These are phyloP conservation scores for Collichthys lucidus DNA, from an alignment of 2,113 vertebrate species.

Conservation along the genomic window DNA sequence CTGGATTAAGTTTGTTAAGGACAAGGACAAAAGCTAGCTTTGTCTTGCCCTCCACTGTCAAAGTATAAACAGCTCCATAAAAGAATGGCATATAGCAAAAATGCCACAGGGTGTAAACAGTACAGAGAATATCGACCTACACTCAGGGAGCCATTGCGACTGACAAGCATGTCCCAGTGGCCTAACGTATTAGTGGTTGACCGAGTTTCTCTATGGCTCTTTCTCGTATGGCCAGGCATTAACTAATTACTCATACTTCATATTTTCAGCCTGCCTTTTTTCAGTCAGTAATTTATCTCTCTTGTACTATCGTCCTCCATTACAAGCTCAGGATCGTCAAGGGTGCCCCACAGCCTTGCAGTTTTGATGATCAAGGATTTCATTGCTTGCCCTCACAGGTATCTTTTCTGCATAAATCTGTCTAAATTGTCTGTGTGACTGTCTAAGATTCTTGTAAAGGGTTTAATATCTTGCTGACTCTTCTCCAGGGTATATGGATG, in stretches of 20 bases:
- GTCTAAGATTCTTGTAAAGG: neutral
- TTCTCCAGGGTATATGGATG: neutral
- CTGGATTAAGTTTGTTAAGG: too few species aligned
- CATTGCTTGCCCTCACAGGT: neutral
- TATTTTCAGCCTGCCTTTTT: neutral
- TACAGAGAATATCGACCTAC: neutral
- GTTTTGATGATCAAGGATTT: neutral
- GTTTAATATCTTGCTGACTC: neutral
- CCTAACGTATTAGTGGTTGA: neutral
- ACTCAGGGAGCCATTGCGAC: neutral
- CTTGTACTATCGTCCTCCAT: neutral
- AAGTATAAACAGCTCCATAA: neutral
- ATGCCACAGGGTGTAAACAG: neutral
- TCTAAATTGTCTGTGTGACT: neutral
- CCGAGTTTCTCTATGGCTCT: neutral
- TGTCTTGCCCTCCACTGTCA: neutral
- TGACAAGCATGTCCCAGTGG: neutral
- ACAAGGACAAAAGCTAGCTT: neutral
- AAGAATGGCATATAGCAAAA: neutral
- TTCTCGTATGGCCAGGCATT: neutral
- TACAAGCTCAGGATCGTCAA: neutral
- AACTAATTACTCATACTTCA: neutral
- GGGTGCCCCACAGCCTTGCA: neutral
- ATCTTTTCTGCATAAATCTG: neutral
- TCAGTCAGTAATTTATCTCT: neutral